Percentiles rank a stretch among this genome's conserved stretches.
Evolutionary conservation across 1,140 invertebrate species (phyloP).

Genomic region (Nixonia krombeini): DNA sequence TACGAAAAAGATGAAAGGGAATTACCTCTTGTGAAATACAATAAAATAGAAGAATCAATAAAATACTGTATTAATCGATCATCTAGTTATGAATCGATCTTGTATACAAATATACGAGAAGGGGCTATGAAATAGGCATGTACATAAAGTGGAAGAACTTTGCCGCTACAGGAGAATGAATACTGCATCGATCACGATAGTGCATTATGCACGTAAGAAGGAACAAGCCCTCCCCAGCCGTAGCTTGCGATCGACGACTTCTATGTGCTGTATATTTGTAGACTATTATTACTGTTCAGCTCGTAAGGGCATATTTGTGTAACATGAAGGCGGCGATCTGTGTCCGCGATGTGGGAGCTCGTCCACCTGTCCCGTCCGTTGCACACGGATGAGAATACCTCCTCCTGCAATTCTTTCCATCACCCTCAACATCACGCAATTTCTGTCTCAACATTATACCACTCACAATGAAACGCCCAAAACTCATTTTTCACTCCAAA

Average conservation of each 20-base stretch:
- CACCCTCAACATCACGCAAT: not conserved
- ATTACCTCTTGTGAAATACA: too few species aligned
- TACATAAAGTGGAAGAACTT: not conserved
- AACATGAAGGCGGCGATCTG: slow-evolving; percentile 38
- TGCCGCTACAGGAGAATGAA: slow-evolving; percentile 8
- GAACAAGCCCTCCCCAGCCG: slow-evolving; percentile 29
- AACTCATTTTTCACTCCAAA: slow-evolving; percentile 1
- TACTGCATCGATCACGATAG: slow-evolving; percentile 13
- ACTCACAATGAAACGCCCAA: not conserved
- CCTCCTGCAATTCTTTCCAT: slow-evolving; percentile 2
- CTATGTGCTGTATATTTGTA: slow-evolving; percentile 34
- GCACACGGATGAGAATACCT: not conserved
- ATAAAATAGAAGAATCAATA: too few species aligned
- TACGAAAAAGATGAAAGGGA: too few species aligned
- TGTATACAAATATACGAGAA: not conserved
- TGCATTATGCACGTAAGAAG: slow-evolving; percentile 33
- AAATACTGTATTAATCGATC: slow-evolving; percentile 1
- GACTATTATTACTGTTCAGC: slow-evolving; percentile 40
- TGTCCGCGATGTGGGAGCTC: slow-evolving; percentile 43
- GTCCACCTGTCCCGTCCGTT: slow-evolving; percentile 30
- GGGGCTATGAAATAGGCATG: not conserved
- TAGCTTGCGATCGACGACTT: slow-evolving; percentile 31
- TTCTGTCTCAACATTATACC: not conserved
- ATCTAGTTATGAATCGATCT: not conserved
- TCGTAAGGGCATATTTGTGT: slow-evolving; percentile 41